Base-by-base conservation (phyloP, 1,140 invertebrate species). In the Nebria ingens region DNA sequence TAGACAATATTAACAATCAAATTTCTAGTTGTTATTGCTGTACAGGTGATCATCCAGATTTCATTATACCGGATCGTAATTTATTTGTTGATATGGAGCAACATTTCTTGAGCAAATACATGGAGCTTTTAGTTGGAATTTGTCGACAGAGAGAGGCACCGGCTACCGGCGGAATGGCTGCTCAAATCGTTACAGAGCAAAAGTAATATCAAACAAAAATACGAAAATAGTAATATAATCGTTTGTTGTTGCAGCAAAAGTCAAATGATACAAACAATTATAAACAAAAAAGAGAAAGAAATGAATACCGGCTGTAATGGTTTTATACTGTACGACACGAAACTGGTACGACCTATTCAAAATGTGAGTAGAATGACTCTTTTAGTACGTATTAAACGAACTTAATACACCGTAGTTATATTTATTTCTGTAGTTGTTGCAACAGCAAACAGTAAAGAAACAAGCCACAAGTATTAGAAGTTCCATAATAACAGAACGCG, bases 81-180 rank as follows among this genome's bases (percentile, higher is more conserved):
- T 83, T 82, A 63, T 83, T 83, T 64, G 79, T 84, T 2, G 81
- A 76, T 63, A 83, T 85, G 74, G 75, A 79, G 1, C 71, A 73
- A 17, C 76, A 74, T 49, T 87, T 86, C 66, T 66, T 87, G 19
- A 74, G 74, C 51, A 76, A 73, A 42, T 87, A 86, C 62, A 73
- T 85, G 71, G 67, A 75, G 52, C 64, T 84, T 11, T 76, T 83
- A 0, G 74, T 87, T 12, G 71, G 74, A 40, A 78, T 74, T 17
- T 84, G 83, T 62, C 85, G 86, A 62, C 71, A 65, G 22, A 71
- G 79, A 42, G 77, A 75, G 6, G 81, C 82, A 2, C 75, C 76
- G 42, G 84, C 83, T 3, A 87, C 84, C 2, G 82, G 84, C 1
- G 85, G 84, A 21, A 86, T 87, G 85, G 78, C 80, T 1, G 83